These are phyloP conservation scores for Dasysyrphus tricinctus DNA, from an alignment of 2,888 invertebrate genomes.

Conservation along the genomic window DNA sequence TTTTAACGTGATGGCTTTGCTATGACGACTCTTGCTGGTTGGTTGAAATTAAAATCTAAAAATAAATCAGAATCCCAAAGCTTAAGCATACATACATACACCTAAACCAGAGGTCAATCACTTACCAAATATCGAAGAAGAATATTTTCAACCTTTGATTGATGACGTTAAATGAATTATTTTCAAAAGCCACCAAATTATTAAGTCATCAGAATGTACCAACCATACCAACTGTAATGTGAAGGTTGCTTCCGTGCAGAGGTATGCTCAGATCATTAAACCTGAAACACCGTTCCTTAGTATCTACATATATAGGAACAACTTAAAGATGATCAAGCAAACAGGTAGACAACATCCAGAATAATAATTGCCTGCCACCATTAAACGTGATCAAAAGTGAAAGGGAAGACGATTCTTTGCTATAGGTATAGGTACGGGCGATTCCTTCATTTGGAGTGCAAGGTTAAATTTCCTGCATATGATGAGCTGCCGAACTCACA, in stretches of 20 bases:
- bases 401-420: conserved; percentile 43
- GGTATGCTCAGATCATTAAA: conserved; percentile 13
- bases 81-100: background rate
- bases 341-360: conserved; percentile 23
- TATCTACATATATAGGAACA: background rate
- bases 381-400: conserved; percentile 60
- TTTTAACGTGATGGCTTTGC: no score
- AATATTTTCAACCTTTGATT: background rate
- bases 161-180: background rate
- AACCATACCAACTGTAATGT: background rate
- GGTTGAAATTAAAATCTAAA: background rate
- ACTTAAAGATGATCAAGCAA: background rate
- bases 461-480: conserved; percentile 41
- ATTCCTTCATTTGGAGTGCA: conserved; percentile 44
- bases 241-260: conserved; percentile 22
- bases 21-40: background rate
- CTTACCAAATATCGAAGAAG: background rate
- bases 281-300: conserved; percentile 33
- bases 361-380: background rate
- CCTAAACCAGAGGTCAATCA: background rate
- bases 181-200: background rate
- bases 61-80: background rate
- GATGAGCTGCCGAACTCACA: background rate
- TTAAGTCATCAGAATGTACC: background rate
- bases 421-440: background rate